These are phyloP conservation scores for Podarcis siculus DNA, from an alignment of 2,797 vertebrate species.

Conservation along the genomic window DNA sequence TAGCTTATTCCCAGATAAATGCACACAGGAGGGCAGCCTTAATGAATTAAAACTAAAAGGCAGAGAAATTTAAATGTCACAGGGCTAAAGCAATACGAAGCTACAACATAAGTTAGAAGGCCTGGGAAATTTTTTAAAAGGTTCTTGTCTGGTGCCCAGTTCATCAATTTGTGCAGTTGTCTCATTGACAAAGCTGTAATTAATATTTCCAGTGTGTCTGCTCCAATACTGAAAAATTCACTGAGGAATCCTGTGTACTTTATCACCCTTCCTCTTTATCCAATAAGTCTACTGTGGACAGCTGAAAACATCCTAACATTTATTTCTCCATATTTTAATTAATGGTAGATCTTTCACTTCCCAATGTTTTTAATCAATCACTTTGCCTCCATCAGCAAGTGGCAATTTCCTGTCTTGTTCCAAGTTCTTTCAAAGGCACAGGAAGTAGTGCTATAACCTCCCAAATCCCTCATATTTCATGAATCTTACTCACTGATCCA, in stretches of 20 bases:
- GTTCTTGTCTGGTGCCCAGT: too few relatives aligned
- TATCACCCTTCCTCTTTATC: not conserved
- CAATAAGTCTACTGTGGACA: not conserved
- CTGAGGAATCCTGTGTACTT: not conserved
- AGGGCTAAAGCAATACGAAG: too few relatives aligned
- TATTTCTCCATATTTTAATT: not conserved
- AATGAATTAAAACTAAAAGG: too few relatives aligned
- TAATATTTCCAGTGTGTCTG: not conserved
- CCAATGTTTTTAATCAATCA: not conserved
- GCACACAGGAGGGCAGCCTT: too few relatives aligned
- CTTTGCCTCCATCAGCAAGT: not conserved
- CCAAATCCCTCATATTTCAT: not conserved
- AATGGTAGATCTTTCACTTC: not conserved
- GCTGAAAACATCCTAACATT: not conserved
- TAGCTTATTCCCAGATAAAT: too few relatives aligned
- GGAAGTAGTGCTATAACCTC: not conserved
- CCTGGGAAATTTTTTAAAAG: too few relatives aligned
- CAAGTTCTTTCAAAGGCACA: not conserved
- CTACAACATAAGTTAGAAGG: too few relatives aligned
- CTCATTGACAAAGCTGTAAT: too few relatives aligned
- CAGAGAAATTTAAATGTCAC: too few relatives aligned
- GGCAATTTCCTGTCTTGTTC: not conserved
- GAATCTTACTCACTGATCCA: not conserved
- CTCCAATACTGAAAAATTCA: not conserved
- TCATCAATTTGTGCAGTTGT: too few relatives aligned